Conservation (phyloP, 2,888 invertebrate genomes). For the Drosophila fungiperda region DNA sequence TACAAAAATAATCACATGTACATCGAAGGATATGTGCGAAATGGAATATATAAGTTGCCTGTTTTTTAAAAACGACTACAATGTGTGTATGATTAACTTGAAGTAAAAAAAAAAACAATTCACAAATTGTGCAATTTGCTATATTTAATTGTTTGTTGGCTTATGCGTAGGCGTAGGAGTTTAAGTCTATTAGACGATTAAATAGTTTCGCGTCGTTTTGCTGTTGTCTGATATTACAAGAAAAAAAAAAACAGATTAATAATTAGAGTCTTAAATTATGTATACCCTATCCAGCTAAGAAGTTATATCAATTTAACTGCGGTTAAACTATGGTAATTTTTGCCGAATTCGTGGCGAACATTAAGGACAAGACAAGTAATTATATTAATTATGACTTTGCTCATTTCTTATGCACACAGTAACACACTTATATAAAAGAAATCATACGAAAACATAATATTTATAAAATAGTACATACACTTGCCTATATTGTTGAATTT, state of each 20-base stretch:
- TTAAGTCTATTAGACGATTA: slow-evolving; percentile 47
- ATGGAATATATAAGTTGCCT: slow-evolving; percentile 71
- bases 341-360: slow-evolving; percentile 22
- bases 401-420: slow-evolving; percentile 63
- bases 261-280: slow-evolving; percentile 60
- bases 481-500: slow-evolving; percentile 71
- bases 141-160: slow-evolving; percentile 60
- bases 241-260: slow-evolving; percentile 23
- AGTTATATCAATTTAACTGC: slow-evolving; percentile 30
- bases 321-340: slow-evolving; percentile 41
- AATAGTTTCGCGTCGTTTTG: slow-evolving; percentile 61
- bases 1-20: slow-evolving; percentile 26
- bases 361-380: slow-evolving; percentile 54
- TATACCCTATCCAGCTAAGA: slow-evolving; percentile 34
- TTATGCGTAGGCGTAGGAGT: slow-evolving; percentile 58
- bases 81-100: slow-evolving; percentile 33
- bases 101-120: slow-evolving; percentile 34
- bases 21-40: slow-evolving; percentile 71
- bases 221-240: slow-evolving; percentile 70
- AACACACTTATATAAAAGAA: slow-evolving; percentile 14
- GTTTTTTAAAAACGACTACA: slow-evolving; percentile 71
- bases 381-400: slow-evolving; percentile 77
- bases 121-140: slow-evolving; percentile 57
- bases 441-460: slow-evolving; percentile 19
- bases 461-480: slow-evolving; percentile 58